Percentiles rank a stretch among this genome's conserved stretches.
Evolutionary conservation across 2,113 vertebrate genomes (phyloP).

Genomic region (Sylvilagus bachmani): DNA sequence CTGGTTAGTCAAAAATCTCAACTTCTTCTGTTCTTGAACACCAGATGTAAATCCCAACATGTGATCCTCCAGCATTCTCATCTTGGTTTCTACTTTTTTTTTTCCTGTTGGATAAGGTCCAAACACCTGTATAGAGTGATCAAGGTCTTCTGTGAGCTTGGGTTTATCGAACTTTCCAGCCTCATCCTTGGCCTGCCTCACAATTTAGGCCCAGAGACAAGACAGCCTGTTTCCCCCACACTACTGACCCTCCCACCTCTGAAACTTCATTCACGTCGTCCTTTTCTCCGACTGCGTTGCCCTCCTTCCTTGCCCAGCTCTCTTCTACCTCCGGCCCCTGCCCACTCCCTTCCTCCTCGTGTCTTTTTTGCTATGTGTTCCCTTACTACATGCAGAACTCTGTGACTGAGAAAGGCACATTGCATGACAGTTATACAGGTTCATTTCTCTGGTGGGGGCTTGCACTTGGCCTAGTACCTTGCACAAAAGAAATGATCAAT

Average conservation of each 20-base stretch:
- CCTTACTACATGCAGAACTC: background rate
- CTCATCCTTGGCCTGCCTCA: background rate
- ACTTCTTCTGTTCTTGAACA: background rate
- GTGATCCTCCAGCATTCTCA: background rate
- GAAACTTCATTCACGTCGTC: background rate
- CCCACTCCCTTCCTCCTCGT: background rate
- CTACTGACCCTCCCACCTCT: background rate
- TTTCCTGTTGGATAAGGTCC: background rate
- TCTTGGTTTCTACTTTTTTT: background rate
- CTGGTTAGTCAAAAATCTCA: background rate
- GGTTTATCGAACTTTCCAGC: background rate
- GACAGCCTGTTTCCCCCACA: background rate
- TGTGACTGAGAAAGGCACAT: background rate
- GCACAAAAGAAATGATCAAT: background rate
- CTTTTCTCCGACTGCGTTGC: background rate
- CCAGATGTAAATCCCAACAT: background rate
- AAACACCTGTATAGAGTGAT: too few relatives aligned
- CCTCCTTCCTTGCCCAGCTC: background rate
- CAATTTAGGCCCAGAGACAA: background rate
- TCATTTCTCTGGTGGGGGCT: background rate
- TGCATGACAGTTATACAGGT: background rate
- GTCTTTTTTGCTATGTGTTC: background rate
- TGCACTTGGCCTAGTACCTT: background rate
- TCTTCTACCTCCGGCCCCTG: background rate
- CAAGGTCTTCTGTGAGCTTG: background rate